Evolutionary conservation across 2,888 invertebrate genomes (phyloP).

Genomic region (Luperina nickerlii): DNA sequence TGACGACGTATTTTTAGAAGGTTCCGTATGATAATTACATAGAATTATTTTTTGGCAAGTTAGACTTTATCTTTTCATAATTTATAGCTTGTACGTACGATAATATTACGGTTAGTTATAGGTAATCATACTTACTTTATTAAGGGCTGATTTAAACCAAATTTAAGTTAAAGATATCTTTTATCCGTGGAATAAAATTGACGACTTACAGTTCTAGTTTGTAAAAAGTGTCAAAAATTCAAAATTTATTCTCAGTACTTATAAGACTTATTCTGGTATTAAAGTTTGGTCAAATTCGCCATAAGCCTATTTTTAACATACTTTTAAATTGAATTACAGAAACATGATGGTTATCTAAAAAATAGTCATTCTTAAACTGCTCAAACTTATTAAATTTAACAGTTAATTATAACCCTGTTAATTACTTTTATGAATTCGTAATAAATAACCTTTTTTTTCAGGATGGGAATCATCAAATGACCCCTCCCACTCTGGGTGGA

Average conservation of each 20-base stretch:
- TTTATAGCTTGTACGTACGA: background rate
- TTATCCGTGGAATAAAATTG: too few relatives aligned
- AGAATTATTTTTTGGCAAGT: background rate
- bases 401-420: constrained; percentile 31
- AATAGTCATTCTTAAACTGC: background rate
- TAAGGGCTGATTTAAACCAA: background rate
- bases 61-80: background rate
- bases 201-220: too few relatives aligned
- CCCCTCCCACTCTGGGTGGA: too few relatives aligned
- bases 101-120: background rate
- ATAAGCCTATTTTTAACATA: too few relatives aligned
- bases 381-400: constrained; percentile 14
- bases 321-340: background rate
- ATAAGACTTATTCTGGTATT: background rate
- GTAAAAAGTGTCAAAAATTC: too few relatives aligned
- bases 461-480: too few relatives aligned
- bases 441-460: background rate
- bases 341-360: background rate
- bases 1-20: background rate
- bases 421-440: constrained; percentile 33
- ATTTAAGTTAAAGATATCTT: too few relatives aligned
- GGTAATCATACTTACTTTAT: background rate
- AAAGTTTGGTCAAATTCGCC: background rate
- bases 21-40: constrained; percentile 41
- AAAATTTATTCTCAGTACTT: background rate